Evolutionary conservation across 2,797 vertebrate species (phyloP), one percentile per base, ranked within the genome.

Genomic region (Falco cherrug): DNA sequence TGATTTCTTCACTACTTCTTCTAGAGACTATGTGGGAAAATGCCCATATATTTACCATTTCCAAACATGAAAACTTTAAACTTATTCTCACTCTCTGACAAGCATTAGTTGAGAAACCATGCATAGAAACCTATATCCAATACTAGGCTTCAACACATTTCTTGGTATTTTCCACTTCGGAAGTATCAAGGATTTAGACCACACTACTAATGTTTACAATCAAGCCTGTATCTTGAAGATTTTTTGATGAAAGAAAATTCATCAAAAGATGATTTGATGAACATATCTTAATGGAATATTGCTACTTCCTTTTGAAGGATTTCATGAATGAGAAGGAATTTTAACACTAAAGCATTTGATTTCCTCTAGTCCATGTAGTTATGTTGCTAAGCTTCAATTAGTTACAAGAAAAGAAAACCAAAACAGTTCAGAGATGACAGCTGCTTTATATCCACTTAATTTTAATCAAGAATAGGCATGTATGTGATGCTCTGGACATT

Each of bases 1-100:
- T 99, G 69, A 99, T 98, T 96, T 99, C 99, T 96, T 99, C 99
- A 48, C 99, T 99, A 88, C 99, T 99, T 87, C 99, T 98, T 47
- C 99, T 98, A 88, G 99, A 99, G 57, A 99, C 99, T 99, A 75
- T 28, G 59, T 45, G 9, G 64, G 64, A n/a, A 78, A 94, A 90
- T 4, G 16, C 17, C 59, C 77, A 50, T 4, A 48, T 45, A 65
- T 53, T 93, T 59, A 37, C 28, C 25, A 69, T 29, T 64, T 73
- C 18, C 13, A 64, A 77, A 68, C 25, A 65, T 7, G 59, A 73
- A 63, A 59, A 15, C 14, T 73, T 53, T 8, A 29, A 56, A 73
- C 41, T 37, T 18, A 47, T 31, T 65, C 26, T 37, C 69, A 26
- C 24, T 75, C 33, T 83, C 29, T 75, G 28, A 68, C n/a, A 78